Evolutionary conservation across 1,140 invertebrate species (phyloP).

Genomic region (Tetramorium simillimum): DNA sequence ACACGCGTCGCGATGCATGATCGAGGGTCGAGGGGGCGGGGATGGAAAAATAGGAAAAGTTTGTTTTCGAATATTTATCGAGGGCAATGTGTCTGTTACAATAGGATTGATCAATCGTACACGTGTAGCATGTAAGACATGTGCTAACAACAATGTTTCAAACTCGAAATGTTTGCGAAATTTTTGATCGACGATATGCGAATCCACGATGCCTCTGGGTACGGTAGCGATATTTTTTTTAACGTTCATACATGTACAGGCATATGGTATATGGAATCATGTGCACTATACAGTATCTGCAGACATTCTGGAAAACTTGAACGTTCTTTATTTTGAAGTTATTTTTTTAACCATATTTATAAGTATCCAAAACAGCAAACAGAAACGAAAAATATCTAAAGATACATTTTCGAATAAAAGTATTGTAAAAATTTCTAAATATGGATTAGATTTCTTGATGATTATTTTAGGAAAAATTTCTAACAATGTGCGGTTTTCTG

Average conservation of each 20-base stretch:
- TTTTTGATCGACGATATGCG: constrained; percentile 43
- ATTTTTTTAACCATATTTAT: background rate
- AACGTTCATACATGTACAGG: background rate
- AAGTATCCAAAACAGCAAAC: background rate
- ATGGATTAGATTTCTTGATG: background rate
- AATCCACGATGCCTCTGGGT: constrained; percentile 30
- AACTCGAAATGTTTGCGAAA: constrained; percentile 44
- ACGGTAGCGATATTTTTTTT: constrained; percentile 43
- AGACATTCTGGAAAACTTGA: background rate
- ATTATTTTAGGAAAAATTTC: background rate
- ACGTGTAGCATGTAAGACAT: background rate
- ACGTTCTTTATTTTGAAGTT: background rate
- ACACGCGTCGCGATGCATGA: constrained; percentile 29
- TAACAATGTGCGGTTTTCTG: background rate
- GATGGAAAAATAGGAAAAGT: constrained; percentile 17
- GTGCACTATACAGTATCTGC: background rate
- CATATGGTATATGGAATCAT: background rate
- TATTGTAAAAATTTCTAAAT: background rate
- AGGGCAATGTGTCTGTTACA: constrained; percentile 14
- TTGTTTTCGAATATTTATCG: constrained; percentile 46
- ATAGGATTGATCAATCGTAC: constrained; percentile 7
- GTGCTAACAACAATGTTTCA: background rate
- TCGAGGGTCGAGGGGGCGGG: background rate
- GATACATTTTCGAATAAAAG: background rate
- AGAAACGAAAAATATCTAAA: background rate